phyloP scores from a whole-genome alignment of 2,113 vertebrate species.

The Triplophysa tibetana region DNA sequence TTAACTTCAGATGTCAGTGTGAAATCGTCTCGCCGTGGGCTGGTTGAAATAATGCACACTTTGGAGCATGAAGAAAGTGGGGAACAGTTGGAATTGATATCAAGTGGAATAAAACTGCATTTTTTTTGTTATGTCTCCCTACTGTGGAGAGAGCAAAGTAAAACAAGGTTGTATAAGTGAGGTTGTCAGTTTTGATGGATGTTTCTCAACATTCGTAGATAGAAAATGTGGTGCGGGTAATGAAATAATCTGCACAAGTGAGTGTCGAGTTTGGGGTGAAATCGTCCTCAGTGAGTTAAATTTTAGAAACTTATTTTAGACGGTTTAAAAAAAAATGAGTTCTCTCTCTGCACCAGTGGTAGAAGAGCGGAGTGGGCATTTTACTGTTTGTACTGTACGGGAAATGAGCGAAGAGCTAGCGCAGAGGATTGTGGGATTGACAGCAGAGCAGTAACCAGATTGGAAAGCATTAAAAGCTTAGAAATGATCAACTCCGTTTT shows the following conservation, averaged over 20 bases:
- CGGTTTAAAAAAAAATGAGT: not conserved
- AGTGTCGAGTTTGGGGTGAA: not conserved
- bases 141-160: not conserved
- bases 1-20: slow-evolving; percentile 1
- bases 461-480: too few species aligned
- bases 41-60: slow-evolving; percentile 14
- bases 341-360: not conserved
- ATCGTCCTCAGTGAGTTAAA: not conserved
- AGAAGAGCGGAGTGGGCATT: too few species aligned
- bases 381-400: too few species aligned
- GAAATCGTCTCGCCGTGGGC: slow-evolving; percentile 14
- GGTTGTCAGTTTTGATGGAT: slow-evolving; percentile 31
- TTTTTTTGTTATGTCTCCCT: slow-evolving; percentile 12
- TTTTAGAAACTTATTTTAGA: slow-evolving; percentile 16
- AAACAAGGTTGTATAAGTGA: slow-evolving; percentile 1
- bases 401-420: too few species aligned
- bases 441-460: too few species aligned
- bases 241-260: slow-evolving; percentile 8
- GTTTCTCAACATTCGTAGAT: not conserved
- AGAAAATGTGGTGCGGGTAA: not conserved
- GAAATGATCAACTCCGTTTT: too few species aligned
- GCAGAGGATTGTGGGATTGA: too few species aligned
- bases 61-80: slow-evolving; percentile 31
- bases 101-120: not conserved
- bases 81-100: not conserved